phyloP scores from a whole-genome alignment of 2,797 vertebrate genomes.

The Eurystomus glaucurus region DNA sequence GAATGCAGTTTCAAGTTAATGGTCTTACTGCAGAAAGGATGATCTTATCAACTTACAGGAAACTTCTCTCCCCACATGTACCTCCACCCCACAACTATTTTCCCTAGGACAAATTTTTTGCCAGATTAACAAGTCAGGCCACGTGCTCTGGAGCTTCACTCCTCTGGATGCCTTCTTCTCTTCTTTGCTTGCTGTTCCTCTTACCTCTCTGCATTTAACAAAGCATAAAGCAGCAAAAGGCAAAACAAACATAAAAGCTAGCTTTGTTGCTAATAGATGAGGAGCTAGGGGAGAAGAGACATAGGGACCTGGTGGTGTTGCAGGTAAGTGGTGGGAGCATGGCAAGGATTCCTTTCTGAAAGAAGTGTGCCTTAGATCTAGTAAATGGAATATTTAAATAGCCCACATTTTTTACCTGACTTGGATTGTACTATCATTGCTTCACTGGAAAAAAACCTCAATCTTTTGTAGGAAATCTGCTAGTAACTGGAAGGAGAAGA shows the following conservation, averaged over 20 bases:
- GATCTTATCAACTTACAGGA: fast-evolving
- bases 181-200: not conserved
- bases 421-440: not conserved
- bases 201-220: not conserved
- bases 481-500: not conserved
- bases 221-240: not conserved
- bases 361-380: not conserved
- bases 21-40: not conserved
- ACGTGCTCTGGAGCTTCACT: not conserved
- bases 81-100: not conserved
- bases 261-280: not conserved
- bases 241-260: not conserved
- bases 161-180: not conserved
- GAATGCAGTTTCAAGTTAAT: not conserved
- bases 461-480: not conserved
- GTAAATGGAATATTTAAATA: not conserved
- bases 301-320: not conserved
- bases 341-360: not conserved
- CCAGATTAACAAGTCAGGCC: not conserved
- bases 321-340: not conserved
- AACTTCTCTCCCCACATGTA: not conserved
- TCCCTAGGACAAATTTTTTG: not conserved
- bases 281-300: not conserved
- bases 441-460: not conserved
- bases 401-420: not conserved